Evolutionary conservation across 2,113 vertebrate species (phyloP), one percentile per base, ranked within the genome.

Genomic region (Nettapus auritus): DNA sequence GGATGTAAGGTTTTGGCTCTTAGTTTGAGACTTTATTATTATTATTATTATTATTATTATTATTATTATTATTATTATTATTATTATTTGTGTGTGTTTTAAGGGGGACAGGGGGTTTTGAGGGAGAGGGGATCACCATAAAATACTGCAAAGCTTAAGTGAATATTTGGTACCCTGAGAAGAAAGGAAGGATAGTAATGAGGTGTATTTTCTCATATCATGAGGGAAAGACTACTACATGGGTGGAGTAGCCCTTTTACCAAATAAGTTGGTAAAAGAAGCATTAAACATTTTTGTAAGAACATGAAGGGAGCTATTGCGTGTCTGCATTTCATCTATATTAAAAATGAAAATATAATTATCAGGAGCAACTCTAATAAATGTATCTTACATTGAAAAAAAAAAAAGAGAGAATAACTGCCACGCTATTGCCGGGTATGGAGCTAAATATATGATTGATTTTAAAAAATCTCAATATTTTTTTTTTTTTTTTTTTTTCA

Each of bases 1-100:
- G 83, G 86, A 98, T 94, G 96, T 48, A 77, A 96, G 78, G 52
- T 79, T 97, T 94, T 96, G 28, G 60, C 33, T 80, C 15, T 46
- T 74, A 40, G 13, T 33, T 67, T 44, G 53, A 59, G 40, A 82
- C 2, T 36, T 26, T 34, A 26, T 12, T 33, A 22, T 33, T 19
- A 18, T 23, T 46, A 16, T n/a, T 48, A 11, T n/a, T n/a, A 7
- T 36, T 44, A 13, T 29, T 20, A 6, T 29, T 3, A 13, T 64
- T 10, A n/a, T 26, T 34, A 26, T 12, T 33, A 22, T 33, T 19
- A 18, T 23, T 46, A 16, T n/a, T 48, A 7, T 36, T 44, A 13
- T 29, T 20, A 6, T 29, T 3, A 13, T 64, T 10, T n/a, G n/a
- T 62, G 23, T 62, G 36, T 36, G 21, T 94, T 94, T 89, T 75